phyloP scores from a whole-genome alignment of 2,113 vertebrate genomes.

The Cryptomyrus ogoouensis region DNA sequence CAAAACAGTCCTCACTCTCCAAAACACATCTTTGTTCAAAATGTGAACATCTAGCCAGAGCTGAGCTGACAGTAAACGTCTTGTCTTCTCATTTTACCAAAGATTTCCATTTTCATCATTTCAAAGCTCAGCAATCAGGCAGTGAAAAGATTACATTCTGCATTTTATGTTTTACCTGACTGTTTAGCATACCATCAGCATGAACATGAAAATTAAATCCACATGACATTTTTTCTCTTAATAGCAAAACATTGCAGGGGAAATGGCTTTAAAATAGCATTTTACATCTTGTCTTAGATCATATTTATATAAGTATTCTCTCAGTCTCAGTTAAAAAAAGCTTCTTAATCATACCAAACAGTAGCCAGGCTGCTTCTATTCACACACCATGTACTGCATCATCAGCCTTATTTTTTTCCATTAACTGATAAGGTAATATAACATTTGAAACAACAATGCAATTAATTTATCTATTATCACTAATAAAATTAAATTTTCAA shows the following conservation, averaged over 20 bases:
- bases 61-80: background rate
- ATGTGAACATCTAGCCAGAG: background rate
- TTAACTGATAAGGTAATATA: slow-evolving; percentile 9
- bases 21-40: background rate
- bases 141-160: background rate
- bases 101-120: background rate
- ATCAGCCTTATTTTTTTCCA: background rate
- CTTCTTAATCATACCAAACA: background rate
- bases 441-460: slow-evolving; percentile 3
- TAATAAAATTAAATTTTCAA: background rate
- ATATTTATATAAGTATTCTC: background rate
- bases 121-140: background rate
- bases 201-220: background rate
- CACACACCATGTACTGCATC: background rate
- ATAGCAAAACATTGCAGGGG: background rate
- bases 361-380: background rate
- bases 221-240: background rate
- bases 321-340: background rate
- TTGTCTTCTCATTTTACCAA: background rate
- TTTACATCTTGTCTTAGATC: background rate
- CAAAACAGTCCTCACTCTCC: background rate
- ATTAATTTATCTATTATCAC: background rate
- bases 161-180: background rate
- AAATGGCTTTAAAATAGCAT: background rate
- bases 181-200: background rate